These are phyloP conservation scores for Formicarius rufipectus DNA, from an alignment of 2,113 vertebrate genomes.

Conservation along the genomic window DNA sequence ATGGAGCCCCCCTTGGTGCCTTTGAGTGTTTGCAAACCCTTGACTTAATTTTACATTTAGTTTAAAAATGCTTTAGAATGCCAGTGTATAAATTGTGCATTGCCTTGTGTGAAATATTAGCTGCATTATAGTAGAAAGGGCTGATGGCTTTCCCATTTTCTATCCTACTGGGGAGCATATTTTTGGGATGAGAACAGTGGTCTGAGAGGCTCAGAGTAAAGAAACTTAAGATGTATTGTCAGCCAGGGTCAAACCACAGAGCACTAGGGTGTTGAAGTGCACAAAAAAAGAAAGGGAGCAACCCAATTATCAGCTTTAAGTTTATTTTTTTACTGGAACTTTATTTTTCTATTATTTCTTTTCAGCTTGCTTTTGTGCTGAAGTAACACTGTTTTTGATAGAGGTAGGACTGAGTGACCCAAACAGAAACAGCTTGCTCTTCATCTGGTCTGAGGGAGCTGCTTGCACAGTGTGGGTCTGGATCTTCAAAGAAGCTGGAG, in stretches of 20 bases:
- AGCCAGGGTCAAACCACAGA: neutral
- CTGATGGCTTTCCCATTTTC: neutral
- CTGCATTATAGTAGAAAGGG: neutral
- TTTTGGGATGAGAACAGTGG: neutral
- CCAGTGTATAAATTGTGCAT: neutral
- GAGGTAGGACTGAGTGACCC: neutral
- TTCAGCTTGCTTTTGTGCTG: neutral
- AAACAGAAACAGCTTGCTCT: neutral
- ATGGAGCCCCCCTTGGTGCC: neutral
- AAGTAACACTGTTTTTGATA: neutral
- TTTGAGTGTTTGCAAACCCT: neutral
- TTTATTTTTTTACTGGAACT: neutral
- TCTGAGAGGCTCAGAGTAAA: neutral
- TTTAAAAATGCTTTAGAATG: neutral
- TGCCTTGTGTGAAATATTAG: neutral
- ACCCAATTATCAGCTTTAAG: neutral
- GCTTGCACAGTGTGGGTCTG: neutral
- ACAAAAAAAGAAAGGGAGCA: neutral
- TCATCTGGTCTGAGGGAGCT: neutral
- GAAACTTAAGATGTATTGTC: neutral
- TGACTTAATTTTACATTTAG: neutral
- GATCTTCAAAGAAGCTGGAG: neutral
- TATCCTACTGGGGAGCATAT: neutral
- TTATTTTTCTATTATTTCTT: neutral
- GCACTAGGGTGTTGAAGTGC: neutral